A percentile compares a stretch with the other conserved stretches of the same genome.
phyloP scores from a whole-genome alignment of 2,797 vertebrate species.

The Enteromius thamalakanensis region DNA sequence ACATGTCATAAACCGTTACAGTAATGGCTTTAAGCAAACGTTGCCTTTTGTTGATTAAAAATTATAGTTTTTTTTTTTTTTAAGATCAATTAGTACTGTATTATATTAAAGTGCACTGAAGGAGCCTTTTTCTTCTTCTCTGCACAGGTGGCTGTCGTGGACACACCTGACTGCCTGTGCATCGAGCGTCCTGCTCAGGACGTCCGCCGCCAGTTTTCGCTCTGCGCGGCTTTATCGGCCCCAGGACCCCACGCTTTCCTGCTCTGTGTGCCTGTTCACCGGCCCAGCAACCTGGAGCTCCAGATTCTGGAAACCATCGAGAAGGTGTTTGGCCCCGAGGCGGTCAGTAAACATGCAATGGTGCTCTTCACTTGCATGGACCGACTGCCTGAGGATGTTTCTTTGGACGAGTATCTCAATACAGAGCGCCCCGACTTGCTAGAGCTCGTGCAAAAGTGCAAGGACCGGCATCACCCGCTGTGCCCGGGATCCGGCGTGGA shows the following conservation, averaged over 20 bases:
- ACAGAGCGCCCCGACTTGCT: slow-evolving; percentile 71
- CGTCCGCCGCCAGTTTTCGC: slow-evolving; percentile 67
- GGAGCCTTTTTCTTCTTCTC: not conserved
- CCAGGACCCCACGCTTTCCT: slow-evolving; percentile 78
- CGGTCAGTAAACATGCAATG: slow-evolving; percentile 64
- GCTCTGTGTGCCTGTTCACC: slow-evolving; percentile 74
- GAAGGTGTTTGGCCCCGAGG: slow-evolving; percentile 67
- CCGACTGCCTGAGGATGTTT: slow-evolving; percentile 68
- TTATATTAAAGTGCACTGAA: not conserved
- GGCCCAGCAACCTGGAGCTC: slow-evolving; percentile 62
- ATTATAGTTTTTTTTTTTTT: not conserved
- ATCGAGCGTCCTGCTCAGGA: slow-evolving; percentile 66
- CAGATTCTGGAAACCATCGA: slow-evolving; percentile 65
- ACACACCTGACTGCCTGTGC: slow-evolving; percentile 74
- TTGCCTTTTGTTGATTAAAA: not conserved
- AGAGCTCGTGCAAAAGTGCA: slow-evolving; percentile 71
- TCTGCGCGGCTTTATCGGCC: slow-evolving; percentile 68
- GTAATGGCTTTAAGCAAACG: not conserved
- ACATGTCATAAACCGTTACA: not conserved
- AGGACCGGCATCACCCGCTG: slow-evolving; percentile 69
- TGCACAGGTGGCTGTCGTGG: slow-evolving; percentile 72
- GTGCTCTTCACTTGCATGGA: slow-evolving; percentile 77
- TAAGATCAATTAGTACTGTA: not conserved
- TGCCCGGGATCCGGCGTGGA: not conserved
- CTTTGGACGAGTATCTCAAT: slow-evolving; percentile 70